These are phyloP conservation scores for Notechis scutatus DNA, from an alignment of 2,113 vertebrate genomes.

Conservation along the genomic window DNA sequence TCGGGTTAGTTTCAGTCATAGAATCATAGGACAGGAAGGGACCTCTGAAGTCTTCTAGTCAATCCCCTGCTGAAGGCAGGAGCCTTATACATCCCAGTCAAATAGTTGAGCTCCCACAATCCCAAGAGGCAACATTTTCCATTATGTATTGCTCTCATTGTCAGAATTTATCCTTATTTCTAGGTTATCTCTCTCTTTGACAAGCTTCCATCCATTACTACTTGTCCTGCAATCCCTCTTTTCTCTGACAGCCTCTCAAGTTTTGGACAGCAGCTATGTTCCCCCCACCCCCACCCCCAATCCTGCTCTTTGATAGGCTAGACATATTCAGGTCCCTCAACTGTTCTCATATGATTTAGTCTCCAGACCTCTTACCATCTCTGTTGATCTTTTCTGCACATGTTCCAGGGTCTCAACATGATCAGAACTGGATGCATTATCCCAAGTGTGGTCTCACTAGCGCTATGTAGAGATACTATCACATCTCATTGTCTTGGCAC, in stretches of 20 bases:
- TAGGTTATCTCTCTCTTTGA: not conserved
- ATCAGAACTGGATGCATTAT: too few relatives aligned
- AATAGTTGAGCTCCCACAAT: not conserved
- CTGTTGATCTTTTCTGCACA: too few relatives aligned
- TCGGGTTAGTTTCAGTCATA: not conserved
- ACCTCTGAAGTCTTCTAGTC: not conserved
- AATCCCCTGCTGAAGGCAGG: not conserved
- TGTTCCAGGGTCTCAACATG: too few relatives aligned
- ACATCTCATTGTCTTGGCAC: too few relatives aligned
- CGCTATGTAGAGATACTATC: too few relatives aligned
- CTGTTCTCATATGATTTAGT: too few relatives aligned
- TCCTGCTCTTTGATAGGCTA: too few relatives aligned
- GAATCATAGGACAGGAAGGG: not conserved
- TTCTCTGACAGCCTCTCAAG: not conserved
- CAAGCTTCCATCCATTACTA: not conserved
- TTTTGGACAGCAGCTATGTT: not conserved
- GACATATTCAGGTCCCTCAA: too few relatives aligned
- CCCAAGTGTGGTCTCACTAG: too few relatives aligned
- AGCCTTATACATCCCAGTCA: not conserved
- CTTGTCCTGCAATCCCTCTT: not conserved
- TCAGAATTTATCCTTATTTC: not conserved
- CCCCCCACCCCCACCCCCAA: too few relatives aligned
- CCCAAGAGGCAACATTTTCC: not conserved
- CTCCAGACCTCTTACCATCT: too few relatives aligned
- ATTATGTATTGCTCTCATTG: not conserved